Conservation (phyloP, 2,888 invertebrate genomes). For the Prenolepis imparis region DNA sequence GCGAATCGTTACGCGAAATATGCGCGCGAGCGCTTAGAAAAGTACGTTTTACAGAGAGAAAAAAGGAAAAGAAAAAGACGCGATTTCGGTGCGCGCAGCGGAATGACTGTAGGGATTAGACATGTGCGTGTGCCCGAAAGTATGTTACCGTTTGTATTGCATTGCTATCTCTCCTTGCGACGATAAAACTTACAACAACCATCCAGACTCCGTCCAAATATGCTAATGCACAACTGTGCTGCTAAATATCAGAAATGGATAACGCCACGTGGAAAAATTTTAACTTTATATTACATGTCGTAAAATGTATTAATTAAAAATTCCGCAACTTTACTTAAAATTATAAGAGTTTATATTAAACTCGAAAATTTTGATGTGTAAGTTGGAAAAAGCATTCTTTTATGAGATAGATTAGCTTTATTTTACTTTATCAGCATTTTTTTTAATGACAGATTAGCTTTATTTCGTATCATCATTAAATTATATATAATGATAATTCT, state of each 20-base stretch:
- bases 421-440: background rate
- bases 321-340: background rate
- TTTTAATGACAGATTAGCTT: background rate
- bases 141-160: slow-evolving; percentile 19
- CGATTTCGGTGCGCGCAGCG: background rate
- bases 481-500: background rate
- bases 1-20: slow-evolving; percentile 26
- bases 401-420: background rate
- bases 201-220: slow-evolving; percentile 11
- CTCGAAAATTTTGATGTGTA: background rate
- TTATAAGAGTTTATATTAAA: background rate
- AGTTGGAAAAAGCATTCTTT: background rate
- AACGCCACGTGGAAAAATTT: slow-evolving; percentile 24
- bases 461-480: background rate
- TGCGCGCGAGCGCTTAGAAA: background rate
- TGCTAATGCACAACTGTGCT: slow-evolving; percentile 33
- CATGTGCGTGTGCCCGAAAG: slow-evolving; percentile 36
- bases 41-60: background rate
- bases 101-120: slow-evolving; percentile 62
- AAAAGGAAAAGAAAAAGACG: background rate
- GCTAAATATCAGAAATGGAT: slow-evolving; percentile 19
- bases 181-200: slow-evolving; percentile 38
- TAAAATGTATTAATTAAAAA: slow-evolving; percentile 15
- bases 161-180: slow-evolving; percentile 15
- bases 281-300: background rate